Evolutionary conservation across 2,113 vertebrate species (phyloP), one percentile per base, ranked within the genome.

Genomic region (Sminthopsis crassicaudata): DNA sequence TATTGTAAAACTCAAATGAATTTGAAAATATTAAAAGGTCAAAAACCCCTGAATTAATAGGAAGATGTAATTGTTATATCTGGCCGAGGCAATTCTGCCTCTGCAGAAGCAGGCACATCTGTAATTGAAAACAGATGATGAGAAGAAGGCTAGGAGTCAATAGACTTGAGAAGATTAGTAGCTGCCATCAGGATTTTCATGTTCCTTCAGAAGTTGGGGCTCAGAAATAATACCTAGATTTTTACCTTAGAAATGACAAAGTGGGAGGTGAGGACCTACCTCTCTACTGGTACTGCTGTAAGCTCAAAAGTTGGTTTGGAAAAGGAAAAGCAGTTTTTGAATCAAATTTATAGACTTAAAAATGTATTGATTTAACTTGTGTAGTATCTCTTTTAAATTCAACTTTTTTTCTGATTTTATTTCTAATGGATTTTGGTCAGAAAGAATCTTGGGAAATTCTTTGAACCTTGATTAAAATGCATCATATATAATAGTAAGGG

Each of bases 381-480:
- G 90, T 84, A 52, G 2, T 93, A 67, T 93, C 42, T 94, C 55
- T 94, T 95, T 97, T 93, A 96, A 94, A 84, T 26, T 94, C 55
- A 25, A 92, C 36, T 53, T 94, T 90, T 90, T 91, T 90, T 76
- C 90, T 91, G 27, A 94, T 92, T 54, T 23, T 93, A 26, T 27
- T 92, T 97, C 95, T 93, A 95, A 90, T 96, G 90, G 52, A 26
- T 92, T 96, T 97, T 96, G 95, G 92, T 95, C 84, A 95, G 57
- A 94, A 3, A 4, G 89, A 51, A 93, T 94, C 93, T 92, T 90
- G 27, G 90, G 89, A 96, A 96, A 96, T 94, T 24, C 67, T 96
- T 96, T 96, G 91, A 95, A 95, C 36, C 42, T 16, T 92, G 53
- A 94, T 94, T 95, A 94, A 94, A 97, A 97, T 91, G 46, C 89